Percentiles rank a stretch among this genome's conserved stretches.
phyloP scores from a whole-genome alignment of 2,797 vertebrate genomes.

The Eidolon dupreanum region DNA sequence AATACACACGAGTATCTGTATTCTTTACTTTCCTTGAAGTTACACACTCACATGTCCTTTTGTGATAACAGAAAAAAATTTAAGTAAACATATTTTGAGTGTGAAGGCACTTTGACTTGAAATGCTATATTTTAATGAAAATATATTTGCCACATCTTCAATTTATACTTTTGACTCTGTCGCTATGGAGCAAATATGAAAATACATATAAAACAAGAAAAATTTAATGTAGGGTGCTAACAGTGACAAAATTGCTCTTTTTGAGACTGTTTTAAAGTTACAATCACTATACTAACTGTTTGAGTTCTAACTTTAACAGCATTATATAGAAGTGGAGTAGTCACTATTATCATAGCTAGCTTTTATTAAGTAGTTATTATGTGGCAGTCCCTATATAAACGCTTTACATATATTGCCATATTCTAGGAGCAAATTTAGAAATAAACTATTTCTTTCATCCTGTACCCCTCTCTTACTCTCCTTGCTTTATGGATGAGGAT shows the following conservation, averaged over 20 bases:
- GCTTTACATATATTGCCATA: background rate
- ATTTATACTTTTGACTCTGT: constrained; percentile 55
- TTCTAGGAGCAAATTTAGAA: background rate
- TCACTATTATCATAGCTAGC: background rate
- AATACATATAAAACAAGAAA: constrained; percentile 55
- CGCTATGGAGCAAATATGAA: constrained; percentile 40
- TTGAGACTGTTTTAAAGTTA: constrained; percentile 48
- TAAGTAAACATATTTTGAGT: constrained; percentile 69
- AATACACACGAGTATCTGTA: background rate
- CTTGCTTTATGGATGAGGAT: background rate
- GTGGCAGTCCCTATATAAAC: background rate
- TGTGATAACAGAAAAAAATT: constrained; percentile 44
- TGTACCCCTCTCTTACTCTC: rapidly evolving
- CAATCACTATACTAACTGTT: background rate
- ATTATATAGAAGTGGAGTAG: background rate
- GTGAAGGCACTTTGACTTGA: constrained; percentile 68
- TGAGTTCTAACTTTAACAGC: background rate
- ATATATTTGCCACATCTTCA: constrained; percentile 59
- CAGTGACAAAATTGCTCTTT: constrained; percentile 69
- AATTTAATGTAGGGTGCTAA: constrained; percentile 51
- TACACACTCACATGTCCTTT: background rate
- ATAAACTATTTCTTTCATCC: background rate
- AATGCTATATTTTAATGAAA: constrained; percentile 65
- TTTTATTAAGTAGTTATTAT: background rate
- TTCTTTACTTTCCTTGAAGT: constrained; percentile 49